Evolutionary conservation across 1,140 invertebrate genomes (phyloP).

Genomic region (Drosophila melanogaster): Release_6_plus_ISO1_MT NT_033777.3:18994001-18994500

Average conservation of each 20-base stretch:
- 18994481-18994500: conserved; percentile 74
- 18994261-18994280: conserved; percentile 68
- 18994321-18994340: conserved; percentile 13
- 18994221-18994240: conserved; percentile 44
- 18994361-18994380: conserved; percentile 42
- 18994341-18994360: conserved; percentile 17
- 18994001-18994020: conserved; percentile 31
- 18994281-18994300: conserved; percentile 52
- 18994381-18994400: conserved; percentile 42
- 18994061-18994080: conserved; percentile 49
- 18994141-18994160: conserved; percentile 52
- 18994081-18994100: conserved; percentile 11
- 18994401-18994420: conserved; percentile 15
- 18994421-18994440: conserved; percentile 44
- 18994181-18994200: conserved; percentile 14
- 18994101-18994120: conserved; percentile 58
- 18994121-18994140: conserved; percentile 46
- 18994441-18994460: conserved; percentile 71
- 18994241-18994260: conserved; percentile 72
- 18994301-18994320: conserved; percentile 35
- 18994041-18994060: conserved; percentile 30
- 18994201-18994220: conserved; percentile 23
- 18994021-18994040: conserved; percentile 19
- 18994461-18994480: conserved; percentile 81
- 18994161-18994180: conserved; percentile 52